Evolutionary conservation across 1,140 invertebrate genomes (phyloP).

Genomic region (Neotoxoptera formosana): DNA sequence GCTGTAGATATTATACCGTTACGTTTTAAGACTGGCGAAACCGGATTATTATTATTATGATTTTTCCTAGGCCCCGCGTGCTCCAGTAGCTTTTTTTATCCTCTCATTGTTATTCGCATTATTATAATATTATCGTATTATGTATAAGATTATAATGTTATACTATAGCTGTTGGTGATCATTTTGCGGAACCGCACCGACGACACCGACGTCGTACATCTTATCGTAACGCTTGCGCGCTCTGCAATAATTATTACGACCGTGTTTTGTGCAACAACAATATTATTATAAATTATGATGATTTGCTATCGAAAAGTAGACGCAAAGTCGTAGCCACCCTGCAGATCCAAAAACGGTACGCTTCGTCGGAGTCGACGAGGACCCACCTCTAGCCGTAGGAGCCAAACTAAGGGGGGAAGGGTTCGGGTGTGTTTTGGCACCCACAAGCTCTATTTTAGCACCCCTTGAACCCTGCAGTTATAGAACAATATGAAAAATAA

Average conservation of each 20-base stretch:
- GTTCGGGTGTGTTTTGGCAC: too few species aligned
- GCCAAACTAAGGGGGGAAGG: too few species aligned
- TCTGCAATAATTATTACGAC: background rate
- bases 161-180: background rate
- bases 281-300: too few species aligned
- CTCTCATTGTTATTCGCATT: background rate
- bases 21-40: conserved; percentile 19
- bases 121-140: background rate
- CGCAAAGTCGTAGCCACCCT: background rate
- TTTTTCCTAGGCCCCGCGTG: background rate
- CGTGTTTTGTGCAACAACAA: background rate
- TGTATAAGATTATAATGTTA: too few species aligned
- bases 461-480: too few species aligned
- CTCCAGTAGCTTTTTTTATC: background rate
- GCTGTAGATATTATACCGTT: conserved; percentile 48
- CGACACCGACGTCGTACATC: background rate
- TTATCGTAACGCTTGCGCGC: background rate
- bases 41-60: conserved; percentile 48
- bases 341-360: background rate
- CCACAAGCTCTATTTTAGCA: too few species aligned
- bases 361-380: background rate
- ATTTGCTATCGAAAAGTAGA: background rate
- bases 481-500: too few species aligned
- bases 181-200: background rate
- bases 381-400: too few species aligned